Percentiles rank a stretch among this genome's conserved stretches.
These are phyloP conservation scores for Zaprionus capensis DNA, from an alignment of 1,140 invertebrate genomes.

Conservation along the genomic window DNA sequence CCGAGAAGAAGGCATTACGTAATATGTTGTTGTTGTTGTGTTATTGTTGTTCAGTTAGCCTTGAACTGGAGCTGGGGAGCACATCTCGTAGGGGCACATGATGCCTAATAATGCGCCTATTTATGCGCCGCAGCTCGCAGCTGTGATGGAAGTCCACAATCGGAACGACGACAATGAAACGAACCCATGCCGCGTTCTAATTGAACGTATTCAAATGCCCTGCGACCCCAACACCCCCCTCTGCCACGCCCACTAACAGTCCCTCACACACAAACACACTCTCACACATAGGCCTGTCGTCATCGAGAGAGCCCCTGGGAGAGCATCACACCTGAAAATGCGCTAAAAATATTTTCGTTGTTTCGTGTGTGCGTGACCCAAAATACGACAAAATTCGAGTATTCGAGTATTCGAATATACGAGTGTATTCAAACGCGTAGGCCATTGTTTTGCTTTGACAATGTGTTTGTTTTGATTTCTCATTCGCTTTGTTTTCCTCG, in stretches of 20 bases:
- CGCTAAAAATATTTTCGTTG: conserved; percentile 66
- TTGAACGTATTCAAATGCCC: conserved; percentile 2
- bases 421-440: conserved; percentile 35
- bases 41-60: conserved; percentile 32
- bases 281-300: background rate
- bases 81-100: conserved; percentile 11
- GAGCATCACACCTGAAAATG: conserved; percentile 58
- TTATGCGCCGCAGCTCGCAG: conserved; percentile 8
- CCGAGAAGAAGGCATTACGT: conserved; percentile 33
- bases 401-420: conserved; percentile 29
- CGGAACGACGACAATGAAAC: conserved; percentile 47
- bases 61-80: conserved; percentile 28
- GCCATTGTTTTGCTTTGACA: conserved; percentile 52
- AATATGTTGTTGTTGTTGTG: conserved; percentile 44
- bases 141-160: conserved; percentile 4
- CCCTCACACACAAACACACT: background rate
- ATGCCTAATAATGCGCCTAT: conserved; percentile 19
- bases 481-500: conserved; percentile 35
- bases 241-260: background rate
- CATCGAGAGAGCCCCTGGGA: conserved; percentile 51
- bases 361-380: conserved; percentile 44
- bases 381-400: conserved; percentile 57
- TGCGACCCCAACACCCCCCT: background rate
- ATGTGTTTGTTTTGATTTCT: conserved; percentile 2
- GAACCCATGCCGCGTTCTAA: conserved; percentile 41